Conservation (phyloP, 2,797 vertebrate species). For the Monodelphis domestica region DNA sequence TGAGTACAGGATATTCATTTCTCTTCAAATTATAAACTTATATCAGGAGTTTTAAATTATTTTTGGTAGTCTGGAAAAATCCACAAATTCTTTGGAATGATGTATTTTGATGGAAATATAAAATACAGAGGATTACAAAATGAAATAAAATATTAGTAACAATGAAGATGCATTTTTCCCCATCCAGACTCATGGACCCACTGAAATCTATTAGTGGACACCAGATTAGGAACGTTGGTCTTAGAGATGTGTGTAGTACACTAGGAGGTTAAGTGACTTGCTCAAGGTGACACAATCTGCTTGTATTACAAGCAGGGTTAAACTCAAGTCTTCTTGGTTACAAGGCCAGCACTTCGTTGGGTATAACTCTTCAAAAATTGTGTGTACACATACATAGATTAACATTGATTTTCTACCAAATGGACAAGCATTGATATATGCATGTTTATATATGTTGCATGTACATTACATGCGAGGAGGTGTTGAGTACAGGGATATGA, state of each 20-base stretch:
- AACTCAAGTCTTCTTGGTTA: background rate
- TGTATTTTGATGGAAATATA: background rate
- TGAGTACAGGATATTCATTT: background rate
- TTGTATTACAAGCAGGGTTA: background rate
- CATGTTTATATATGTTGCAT: too few species aligned
- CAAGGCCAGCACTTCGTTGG: background rate
- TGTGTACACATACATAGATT: background rate
- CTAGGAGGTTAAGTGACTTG: background rate
- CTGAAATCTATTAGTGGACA: background rate
- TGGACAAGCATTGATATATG: too few species aligned
- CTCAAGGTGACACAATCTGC: background rate
- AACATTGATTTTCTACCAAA: too few species aligned
- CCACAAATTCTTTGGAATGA: background rate
- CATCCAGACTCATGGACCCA: background rate
- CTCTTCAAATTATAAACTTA: background rate
- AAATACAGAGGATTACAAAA: background rate
- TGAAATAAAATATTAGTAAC: background rate
- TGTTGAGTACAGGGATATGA: background rate
- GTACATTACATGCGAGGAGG: too few species aligned
- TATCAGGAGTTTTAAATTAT: background rate
- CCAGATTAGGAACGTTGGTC: background rate
- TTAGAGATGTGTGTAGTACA: background rate
- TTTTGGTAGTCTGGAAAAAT: background rate
- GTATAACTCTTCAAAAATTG: background rate
- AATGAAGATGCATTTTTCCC: background rate